These are phyloP conservation scores for Trichogramma evanescens DNA, from an alignment of 2,888 invertebrate species.

Conservation along the genomic window DNA sequence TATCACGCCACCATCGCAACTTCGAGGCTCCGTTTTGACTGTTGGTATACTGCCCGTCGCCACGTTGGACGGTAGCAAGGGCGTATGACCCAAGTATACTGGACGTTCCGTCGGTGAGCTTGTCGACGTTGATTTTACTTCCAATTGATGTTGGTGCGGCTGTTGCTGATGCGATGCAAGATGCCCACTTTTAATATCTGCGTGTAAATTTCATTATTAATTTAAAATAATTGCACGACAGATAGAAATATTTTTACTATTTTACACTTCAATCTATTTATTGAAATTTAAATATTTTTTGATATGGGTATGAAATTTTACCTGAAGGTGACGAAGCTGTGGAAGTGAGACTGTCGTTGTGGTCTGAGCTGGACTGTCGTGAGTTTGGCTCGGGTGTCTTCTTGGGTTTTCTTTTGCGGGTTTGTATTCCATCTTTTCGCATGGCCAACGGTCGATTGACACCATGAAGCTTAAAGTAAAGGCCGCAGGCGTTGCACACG, in stretches of 20 bases:
- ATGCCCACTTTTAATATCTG: constrained; percentile 34
- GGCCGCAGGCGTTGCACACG: constrained; percentile 96
- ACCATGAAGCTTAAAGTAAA: constrained; percentile 93
- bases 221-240: neutral
- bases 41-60: constrained; percentile 40
- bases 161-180: constrained; percentile 23
- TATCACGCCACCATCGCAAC: constrained; percentile 41
- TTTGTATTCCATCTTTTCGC: constrained; percentile 95
- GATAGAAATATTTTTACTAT: neutral
- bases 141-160: constrained; percentile 35
- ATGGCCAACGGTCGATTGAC: constrained; percentile 88
- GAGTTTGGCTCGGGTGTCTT: constrained; percentile 55
- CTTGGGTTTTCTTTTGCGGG: constrained; percentile 88
- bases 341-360: constrained; percentile 29
- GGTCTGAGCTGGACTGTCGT: constrained; percentile 33
- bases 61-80: constrained; percentile 43
- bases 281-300: neutral
- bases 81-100: constrained; percentile 54
- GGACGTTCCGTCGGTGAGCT: constrained; percentile 38
- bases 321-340: constrained; percentile 41
- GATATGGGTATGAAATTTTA: constrained; percentile 15
- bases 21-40: constrained; percentile 44
- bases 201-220: neutral
- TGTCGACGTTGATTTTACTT: constrained; percentile 37
- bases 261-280: neutral